Conservation (phyloP, 2,888 invertebrate species). For the Acanthosepion esculentum region DNA sequence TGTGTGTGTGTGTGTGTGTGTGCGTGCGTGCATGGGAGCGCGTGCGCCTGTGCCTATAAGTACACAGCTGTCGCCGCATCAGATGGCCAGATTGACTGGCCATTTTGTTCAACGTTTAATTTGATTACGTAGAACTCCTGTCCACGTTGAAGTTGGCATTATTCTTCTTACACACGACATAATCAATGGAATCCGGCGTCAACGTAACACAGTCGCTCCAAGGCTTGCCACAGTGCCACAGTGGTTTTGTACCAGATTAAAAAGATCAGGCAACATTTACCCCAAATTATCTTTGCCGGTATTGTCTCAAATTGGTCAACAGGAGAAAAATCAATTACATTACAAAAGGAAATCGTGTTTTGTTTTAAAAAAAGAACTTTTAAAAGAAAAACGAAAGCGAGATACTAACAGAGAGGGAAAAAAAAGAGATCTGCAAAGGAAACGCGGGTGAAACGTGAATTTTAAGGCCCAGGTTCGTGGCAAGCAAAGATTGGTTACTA, state of each 20-base stretch:
- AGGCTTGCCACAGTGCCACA: not conserved
- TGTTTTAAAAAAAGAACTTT: not conserved
- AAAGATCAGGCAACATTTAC: not conserved
- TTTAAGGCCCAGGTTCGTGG: not conserved
- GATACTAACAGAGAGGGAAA: not conserved
- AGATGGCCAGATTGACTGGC: not conserved
- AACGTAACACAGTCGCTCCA: not conserved
- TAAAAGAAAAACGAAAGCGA: not conserved
- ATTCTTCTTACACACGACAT: not conserved
- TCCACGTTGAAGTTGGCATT: not conserved
- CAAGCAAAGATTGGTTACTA: not conserved
- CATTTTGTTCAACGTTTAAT: not conserved
- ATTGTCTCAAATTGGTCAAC: not conserved
- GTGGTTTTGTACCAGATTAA: not conserved
- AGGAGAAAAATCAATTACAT: not conserved
- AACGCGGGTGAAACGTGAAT: not conserved
- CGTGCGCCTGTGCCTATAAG: not conserved
- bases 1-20: not conserved
- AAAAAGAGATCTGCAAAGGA: not conserved
- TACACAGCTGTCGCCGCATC: constrained; percentile 38
- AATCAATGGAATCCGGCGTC: not conserved
- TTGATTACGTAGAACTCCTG: not conserved
- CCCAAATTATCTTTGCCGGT: not conserved
- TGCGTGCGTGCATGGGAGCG: not conserved
- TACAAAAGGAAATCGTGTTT: not conserved